These are phyloP conservation scores for Cossypha niveicapilla DNA, from an alignment of 2,797 vertebrate genomes.

Conservation along the genomic window DNA sequence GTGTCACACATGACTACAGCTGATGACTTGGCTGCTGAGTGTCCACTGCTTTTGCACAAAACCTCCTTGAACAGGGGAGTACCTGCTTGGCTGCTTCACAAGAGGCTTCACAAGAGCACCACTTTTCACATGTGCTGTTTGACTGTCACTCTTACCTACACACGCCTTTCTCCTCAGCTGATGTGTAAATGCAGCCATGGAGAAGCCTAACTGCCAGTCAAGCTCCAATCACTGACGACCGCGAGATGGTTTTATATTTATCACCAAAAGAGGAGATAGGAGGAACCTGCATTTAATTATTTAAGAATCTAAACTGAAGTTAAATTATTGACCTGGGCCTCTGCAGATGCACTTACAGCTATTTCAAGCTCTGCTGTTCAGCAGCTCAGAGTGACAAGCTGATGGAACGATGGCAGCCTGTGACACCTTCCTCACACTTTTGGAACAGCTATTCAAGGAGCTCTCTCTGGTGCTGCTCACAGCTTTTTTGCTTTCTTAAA, in stretches of 20 bases:
- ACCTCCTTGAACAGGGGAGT: neutral
- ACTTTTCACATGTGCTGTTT: neutral
- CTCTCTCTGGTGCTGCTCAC: neutral
- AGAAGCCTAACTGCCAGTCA: neutral
- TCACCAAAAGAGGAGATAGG: neutral
- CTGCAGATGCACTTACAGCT: conserved; percentile 1
- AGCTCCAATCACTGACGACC: neutral
- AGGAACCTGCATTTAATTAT: neutral
- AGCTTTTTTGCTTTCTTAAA: neutral
- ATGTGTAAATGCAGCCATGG: neutral
- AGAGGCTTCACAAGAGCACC: neutral
- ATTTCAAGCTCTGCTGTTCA: conserved; percentile 10
- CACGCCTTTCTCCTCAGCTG: neutral
- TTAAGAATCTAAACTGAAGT: neutral
- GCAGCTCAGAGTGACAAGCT: neutral
- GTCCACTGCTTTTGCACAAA: neutral
- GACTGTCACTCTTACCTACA: neutral
- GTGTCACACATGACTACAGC: neutral
- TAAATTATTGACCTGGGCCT: neutral
- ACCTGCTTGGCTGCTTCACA: neutral
- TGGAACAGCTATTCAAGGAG: neutral
- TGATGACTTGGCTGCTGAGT: neutral
- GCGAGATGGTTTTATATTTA: neutral
- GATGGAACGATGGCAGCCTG: neutral
- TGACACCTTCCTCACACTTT: neutral